phyloP scores from a whole-genome alignment of 1,140 invertebrate genomes.

The Drosophila nigrodunni region DNA sequence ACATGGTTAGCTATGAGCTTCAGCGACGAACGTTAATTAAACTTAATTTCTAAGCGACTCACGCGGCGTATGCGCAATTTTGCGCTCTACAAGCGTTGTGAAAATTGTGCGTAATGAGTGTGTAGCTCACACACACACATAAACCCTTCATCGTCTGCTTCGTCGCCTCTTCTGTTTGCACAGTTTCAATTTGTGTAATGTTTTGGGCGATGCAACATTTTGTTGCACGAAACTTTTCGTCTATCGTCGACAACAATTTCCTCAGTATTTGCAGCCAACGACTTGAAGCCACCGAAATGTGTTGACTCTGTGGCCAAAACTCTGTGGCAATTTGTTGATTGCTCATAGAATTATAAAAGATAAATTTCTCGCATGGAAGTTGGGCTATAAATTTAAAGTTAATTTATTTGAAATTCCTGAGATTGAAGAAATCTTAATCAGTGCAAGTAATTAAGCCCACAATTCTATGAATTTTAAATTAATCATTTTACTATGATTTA shows the following conservation, averaged over 20 bases:
- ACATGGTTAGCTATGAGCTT: slow-evolving; percentile 23
- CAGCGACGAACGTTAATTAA: slow-evolving; percentile 29
- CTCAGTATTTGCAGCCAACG: background rate
- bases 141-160: background rate
- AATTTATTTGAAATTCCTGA: background rate
- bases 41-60: slow-evolving; percentile 22
- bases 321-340: slow-evolving; percentile 19
- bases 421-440: background rate
- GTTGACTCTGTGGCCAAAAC: slow-evolving; percentile 32
- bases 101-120: slow-evolving; percentile 27
- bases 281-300: slow-evolving; percentile 15
- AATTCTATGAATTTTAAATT: too few species aligned
- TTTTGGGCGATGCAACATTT: slow-evolving; percentile 35
- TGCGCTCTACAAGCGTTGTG: slow-evolving; percentile 22
- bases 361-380: background rate
- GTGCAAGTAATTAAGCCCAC: too few species aligned
- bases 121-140: background rate
- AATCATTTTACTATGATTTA: too few species aligned
- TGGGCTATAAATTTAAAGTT: background rate
- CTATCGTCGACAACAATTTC: background rate
- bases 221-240: slow-evolving; percentile 17
- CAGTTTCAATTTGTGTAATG: slow-evolving; percentile 3
- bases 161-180: slow-evolving; percentile 14
- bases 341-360: background rate
- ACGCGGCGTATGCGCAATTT: slow-evolving; percentile 54